phyloP scores from a whole-genome alignment of 2,113 vertebrate species.

The Orcinus orca region DNA sequence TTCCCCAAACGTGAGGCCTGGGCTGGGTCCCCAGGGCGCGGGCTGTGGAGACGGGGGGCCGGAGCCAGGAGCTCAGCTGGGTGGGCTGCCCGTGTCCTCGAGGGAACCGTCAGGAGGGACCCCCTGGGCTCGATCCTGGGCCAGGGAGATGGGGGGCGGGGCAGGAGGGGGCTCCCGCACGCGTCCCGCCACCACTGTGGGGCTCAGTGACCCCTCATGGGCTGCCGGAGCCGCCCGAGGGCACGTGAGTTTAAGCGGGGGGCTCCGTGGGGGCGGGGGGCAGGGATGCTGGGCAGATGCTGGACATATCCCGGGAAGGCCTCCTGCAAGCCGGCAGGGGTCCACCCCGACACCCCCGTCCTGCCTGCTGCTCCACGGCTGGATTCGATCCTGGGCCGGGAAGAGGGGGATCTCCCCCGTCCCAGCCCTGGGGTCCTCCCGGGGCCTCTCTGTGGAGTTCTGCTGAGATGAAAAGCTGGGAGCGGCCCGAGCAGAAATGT shows the following conservation, averaged over 20 bases:
- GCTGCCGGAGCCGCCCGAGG: accelerated
- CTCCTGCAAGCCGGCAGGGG: accelerated
- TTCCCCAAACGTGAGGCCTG: background rate
- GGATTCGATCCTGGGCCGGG: accelerated
- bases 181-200: accelerated
- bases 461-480: background rate
- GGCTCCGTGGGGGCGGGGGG: background rate
- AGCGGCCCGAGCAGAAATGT: accelerated
- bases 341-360: background rate
- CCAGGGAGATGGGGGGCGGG: background rate
- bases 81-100: background rate
- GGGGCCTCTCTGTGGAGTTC: background rate
- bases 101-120: background rate
- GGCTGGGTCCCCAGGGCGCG: background rate
- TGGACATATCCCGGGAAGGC: no score
- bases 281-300: accelerated
- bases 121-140: background rate
- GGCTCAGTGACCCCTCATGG: accelerated
- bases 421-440: no score
- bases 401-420: no score
- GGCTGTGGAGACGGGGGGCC: background rate
- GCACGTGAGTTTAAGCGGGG: accelerated
- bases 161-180: no score
- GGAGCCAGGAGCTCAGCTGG: background rate
- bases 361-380: no score